Evolutionary conservation across 2,113 vertebrate species (phyloP), one percentile per base, ranked within the genome.

Genomic region (Lasiurus borealis): DNA sequence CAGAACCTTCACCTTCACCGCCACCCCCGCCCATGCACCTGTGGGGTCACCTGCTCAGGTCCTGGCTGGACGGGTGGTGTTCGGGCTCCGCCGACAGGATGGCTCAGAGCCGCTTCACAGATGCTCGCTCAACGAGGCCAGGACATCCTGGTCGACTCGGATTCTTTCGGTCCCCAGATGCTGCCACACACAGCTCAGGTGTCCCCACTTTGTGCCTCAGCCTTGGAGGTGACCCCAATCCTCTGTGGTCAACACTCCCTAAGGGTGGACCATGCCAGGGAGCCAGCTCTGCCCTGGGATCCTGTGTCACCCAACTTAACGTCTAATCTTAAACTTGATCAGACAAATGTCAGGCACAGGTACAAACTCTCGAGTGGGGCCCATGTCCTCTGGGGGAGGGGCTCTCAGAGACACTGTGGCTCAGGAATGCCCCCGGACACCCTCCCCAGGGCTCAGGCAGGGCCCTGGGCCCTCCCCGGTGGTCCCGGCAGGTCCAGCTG

Each of bases 401-500:
- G 50, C 3, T 50, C 46, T 68, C 7, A 13, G 54, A 68, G 11
- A 34, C 9, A 31, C 13, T 10, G 0, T 5, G 19, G 69, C 66
- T 85, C n/a, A 27, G 40, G 52, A 44, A 16, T 4, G 40, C 11
- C 36, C 34, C 8, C 2, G 19, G 21, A 29, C 1, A 6, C 54
- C 36, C 14, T 31, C 34, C 25, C 0, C 6, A 27, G 8, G 29
- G 19, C 44, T 8, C 44, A 29, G 10, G 25, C 36, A 12, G 27
- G 46, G 46, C 13, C 3, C 21, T 6, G 31, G 31, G 50, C 25
- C 62, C 48, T 11, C 52, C 2, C 5, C 69, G 18, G 68, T 0
- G 2, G 36, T 15, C 12, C 5, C 25, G 2, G n/a, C 3, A 3
- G 2, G 25, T 40, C 15, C 6, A 5, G 48, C 1, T 8, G 18